Conservation (phyloP, 2,888 invertebrate species). For the Euzetes globulus region DNA sequence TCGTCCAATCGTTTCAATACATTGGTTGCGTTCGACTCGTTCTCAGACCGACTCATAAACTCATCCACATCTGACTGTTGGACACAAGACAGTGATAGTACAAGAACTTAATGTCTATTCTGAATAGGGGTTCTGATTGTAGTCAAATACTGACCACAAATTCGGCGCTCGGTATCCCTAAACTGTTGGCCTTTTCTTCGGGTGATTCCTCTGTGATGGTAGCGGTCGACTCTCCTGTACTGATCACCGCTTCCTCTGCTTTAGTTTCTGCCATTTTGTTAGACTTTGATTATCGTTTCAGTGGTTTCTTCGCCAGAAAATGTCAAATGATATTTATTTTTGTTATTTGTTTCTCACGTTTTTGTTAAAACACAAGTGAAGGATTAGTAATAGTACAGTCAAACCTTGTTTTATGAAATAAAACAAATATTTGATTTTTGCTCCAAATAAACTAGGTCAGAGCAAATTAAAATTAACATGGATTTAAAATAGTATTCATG, state of each 20-base stretch:
- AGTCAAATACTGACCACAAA: conserved; percentile 64
- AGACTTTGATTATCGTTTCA: no score
- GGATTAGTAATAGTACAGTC: no score
- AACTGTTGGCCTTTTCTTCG: conserved; percentile 45
- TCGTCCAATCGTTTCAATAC: conserved; percentile 81
- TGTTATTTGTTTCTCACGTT: no score
- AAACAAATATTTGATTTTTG: no score
- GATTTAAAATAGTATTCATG: no score
- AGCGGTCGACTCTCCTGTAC: background rate
- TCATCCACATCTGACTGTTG: conserved; percentile 74
- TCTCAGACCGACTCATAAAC: conserved; percentile 76
- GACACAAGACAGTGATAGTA: background rate
- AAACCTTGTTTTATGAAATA: no score
- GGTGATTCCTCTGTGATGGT: background rate
- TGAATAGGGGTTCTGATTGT: background rate
- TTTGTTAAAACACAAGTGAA: no score
- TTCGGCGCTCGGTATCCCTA: conserved; percentile 77
- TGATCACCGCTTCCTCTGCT: background rate
- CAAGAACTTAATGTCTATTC: background rate
- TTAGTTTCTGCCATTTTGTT: background rate
- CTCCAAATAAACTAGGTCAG: no score
- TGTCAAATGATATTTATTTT: no score
- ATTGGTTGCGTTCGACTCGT: conserved; percentile 71
- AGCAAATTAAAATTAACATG: no score
- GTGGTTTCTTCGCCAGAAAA: no score